These are phyloP conservation scores for Dasysyrphus tricinctus DNA, from an alignment of 2,888 invertebrate genomes.

Conservation along the genomic window DNA sequence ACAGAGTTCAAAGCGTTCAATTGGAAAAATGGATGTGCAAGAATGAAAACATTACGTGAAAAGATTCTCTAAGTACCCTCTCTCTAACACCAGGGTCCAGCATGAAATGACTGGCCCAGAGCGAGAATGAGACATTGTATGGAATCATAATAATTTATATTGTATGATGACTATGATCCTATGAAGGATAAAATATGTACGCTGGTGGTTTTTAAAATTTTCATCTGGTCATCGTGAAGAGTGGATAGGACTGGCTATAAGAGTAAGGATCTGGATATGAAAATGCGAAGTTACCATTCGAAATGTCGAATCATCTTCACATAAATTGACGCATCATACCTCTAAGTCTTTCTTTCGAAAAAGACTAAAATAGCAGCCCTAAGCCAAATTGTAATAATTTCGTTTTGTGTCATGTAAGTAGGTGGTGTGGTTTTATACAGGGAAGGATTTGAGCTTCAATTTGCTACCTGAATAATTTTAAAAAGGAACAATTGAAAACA, in stretches of 20 bases:
- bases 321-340: conserved; percentile 65
- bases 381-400: conserved; percentile 37
- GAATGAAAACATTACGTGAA: conserved; percentile 71
- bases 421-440: conserved; percentile 5
- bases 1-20: conserved; percentile 65
- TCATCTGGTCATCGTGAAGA: conserved; percentile 61
- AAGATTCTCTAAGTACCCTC: conserved; percentile 62
- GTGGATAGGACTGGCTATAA: neutral
- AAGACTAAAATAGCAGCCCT: conserved; percentile 32
- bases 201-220: conserved; percentile 63
- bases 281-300: conserved; percentile 17
- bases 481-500: too few relatives aligned
- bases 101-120: neutral
- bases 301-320: conserved; percentile 48
- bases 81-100: neutral
- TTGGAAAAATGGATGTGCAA: conserved; percentile 70
- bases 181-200: conserved; percentile 49
- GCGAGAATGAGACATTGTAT: conserved; percentile 32
- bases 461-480: too few relatives aligned
- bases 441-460: conserved; percentile 6
- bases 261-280: neutral
- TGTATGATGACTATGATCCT: conserved; percentile 41
- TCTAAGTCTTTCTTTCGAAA: conserved; percentile 4
- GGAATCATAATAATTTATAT: conserved; percentile 64
- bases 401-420: neutral